Conservation (phyloP, 2,797 vertebrate species). For the Chelidonichthys spinosus region DNA sequence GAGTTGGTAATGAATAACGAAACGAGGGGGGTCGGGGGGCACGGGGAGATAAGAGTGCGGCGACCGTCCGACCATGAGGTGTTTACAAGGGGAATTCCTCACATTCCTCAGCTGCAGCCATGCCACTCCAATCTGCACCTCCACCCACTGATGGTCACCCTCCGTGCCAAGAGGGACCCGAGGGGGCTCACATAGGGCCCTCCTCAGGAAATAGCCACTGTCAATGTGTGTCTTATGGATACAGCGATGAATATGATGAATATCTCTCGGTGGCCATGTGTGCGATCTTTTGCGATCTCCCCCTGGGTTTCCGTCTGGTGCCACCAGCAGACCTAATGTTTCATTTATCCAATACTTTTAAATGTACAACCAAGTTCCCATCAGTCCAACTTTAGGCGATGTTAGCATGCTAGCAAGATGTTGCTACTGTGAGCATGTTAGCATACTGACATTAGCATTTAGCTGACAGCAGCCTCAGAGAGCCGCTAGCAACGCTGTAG, state of each 20-base stretch:
- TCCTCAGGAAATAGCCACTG: slow-evolving; percentile 8
- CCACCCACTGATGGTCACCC: slow-evolving; percentile 71
- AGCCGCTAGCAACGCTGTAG: not conserved
- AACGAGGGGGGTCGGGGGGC: slow-evolving; percentile 70
- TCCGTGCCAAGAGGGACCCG: slow-evolving; percentile 58
- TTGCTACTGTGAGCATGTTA: not conserved
- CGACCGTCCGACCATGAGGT: slow-evolving; percentile 73
- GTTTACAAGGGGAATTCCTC: slow-evolving; percentile 84
- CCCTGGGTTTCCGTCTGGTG: no score
- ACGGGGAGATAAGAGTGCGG: slow-evolving; percentile 75
- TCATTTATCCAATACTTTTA: not conserved
- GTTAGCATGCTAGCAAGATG: not conserved
- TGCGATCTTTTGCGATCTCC: no score
- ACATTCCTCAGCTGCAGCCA: slow-evolving; percentile 80
- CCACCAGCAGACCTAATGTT: not conserved
- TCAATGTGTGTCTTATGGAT: slow-evolving; percentile 13
- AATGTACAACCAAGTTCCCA: not conserved
- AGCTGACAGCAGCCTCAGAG: not conserved
- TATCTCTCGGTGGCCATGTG: not conserved
- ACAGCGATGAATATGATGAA: not conserved
- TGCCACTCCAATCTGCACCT: slow-evolving; percentile 77
- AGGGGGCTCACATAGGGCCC: slow-evolving; percentile 33
- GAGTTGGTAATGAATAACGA: slow-evolving; percentile 63
- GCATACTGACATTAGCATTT: not conserved
- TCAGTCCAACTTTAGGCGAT: not conserved